Evolutionary conservation across 2,113 vertebrate species (phyloP).

Genomic region (Rhynchomys soricoides): DNA sequence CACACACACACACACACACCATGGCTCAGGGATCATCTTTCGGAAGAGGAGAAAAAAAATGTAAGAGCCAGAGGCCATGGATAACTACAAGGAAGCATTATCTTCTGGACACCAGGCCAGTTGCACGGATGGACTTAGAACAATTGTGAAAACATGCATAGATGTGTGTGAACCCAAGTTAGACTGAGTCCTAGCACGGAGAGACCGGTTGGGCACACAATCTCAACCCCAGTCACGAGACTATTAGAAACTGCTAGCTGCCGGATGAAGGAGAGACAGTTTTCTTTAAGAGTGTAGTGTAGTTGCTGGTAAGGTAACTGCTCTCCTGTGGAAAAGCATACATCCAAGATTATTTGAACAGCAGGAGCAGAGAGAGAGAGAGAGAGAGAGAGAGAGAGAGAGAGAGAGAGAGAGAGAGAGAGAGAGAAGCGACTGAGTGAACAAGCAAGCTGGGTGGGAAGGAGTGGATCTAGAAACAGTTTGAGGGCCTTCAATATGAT

Average conservation of each 20-base stretch:
- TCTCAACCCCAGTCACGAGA: not conserved
- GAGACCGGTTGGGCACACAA: not conserved
- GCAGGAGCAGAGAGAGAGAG: too few species aligned
- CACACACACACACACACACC: not conserved
- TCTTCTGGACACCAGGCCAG: not conserved
- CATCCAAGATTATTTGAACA: not conserved
- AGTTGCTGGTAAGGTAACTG: not conserved
- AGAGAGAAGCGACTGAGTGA: too few species aligned
- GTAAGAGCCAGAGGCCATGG: not conserved
- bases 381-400: too few species aligned
- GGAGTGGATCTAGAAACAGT: not conserved
- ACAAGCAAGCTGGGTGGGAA: not conserved
- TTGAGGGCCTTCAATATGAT: not conserved
- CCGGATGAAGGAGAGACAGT: not conserved
- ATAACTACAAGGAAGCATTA: not conserved
- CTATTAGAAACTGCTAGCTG: not conserved
- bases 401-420: too few species aligned
- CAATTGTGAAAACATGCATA: not conserved
- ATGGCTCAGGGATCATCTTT: not conserved
- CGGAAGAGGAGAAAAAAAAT: not conserved
- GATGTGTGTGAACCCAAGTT: not conserved
- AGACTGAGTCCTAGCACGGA: not conserved
- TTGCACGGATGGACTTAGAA: not conserved
- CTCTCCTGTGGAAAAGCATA: not conserved
- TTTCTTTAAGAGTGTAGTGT: not conserved